A percentile compares a stretch with the other conserved stretches of the same genome.
Conservation (phyloP, 1,140 invertebrate species). For the Atta colombica region DNA sequence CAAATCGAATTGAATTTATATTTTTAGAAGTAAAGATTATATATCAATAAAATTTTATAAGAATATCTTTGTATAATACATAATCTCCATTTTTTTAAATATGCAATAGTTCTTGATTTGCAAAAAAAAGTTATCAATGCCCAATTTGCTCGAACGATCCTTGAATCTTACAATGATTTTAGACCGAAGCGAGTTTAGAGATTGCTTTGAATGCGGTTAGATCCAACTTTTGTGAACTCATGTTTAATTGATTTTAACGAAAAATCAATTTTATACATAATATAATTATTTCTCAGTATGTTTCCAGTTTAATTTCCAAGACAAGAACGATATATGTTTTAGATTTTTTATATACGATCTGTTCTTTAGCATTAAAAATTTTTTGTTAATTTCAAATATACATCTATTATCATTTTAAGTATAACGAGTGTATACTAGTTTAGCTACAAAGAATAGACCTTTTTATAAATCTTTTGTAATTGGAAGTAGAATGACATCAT, state of each 20-base stretch:
- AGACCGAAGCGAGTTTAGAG: neutral
- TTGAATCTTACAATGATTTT: constrained; percentile 3
- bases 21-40: constrained; percentile 1
- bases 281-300: neutral
- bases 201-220: neutral
- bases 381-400: too few relatives aligned
- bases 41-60: neutral
- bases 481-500: neutral
- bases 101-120: neutral
- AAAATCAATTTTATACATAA: neutral
- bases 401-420: too few relatives aligned
- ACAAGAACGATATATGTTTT: neutral
- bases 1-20: constrained; percentile 9
- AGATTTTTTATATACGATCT: neutral
- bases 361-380: too few relatives aligned
- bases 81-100: neutral
- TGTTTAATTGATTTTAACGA: neutral
- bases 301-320: neutral
- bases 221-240: neutral
- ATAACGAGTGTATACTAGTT: too few relatives aligned
- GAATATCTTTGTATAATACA: neutral
- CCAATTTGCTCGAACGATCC: neutral
- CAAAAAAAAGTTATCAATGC: neutral
- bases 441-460: too few relatives aligned
- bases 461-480: constrained; percentile 9